A percentile compares a stretch with the other conserved stretches of the same genome.
Conservation (phyloP, 2,888 invertebrate species). For the Caenorhabditis sulstoni region DNA sequence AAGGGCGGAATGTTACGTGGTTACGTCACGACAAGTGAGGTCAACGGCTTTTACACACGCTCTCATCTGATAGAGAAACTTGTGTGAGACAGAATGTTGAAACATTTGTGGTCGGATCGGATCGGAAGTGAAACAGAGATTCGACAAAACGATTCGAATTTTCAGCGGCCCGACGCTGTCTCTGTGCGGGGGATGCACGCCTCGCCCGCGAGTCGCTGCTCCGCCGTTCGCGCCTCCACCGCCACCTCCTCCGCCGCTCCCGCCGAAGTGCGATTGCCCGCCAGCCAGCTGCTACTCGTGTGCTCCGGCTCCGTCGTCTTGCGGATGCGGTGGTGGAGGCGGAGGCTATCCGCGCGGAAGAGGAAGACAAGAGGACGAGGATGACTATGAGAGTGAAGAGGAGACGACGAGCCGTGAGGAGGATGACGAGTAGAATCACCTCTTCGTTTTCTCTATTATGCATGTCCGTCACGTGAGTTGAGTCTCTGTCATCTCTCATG, state of each 20-base stretch:
- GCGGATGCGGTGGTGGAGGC: conserved; percentile 54
- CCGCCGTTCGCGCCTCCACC: conserved; percentile 51
- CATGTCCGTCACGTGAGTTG: too few species aligned
- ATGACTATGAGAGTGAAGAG: background rate
- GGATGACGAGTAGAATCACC: background rate
- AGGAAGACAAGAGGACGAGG: conserved; percentile 12
- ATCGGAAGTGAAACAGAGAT: too few species aligned
- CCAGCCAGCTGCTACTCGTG: conserved; percentile 36
- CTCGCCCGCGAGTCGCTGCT: conserved; percentile 52
- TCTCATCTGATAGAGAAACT: background rate
- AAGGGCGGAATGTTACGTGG: conserved; percentile 4
- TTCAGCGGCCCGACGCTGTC: conserved; percentile 49
- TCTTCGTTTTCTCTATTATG: too few species aligned
- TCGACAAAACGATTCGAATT: background rate
- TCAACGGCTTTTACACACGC: conserved; percentile 9
- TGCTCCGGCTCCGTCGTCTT: conserved; percentile 39
- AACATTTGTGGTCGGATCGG: background rate
- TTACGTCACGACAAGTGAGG: conserved; percentile 8
- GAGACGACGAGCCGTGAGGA: conserved; percentile 7
- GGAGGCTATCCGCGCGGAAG: conserved; percentile 21
- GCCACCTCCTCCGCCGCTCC: conserved; percentile 42
- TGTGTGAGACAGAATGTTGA: conserved; percentile 10
- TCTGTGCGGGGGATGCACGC: conserved; percentile 54
- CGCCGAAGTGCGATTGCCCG: conserved; percentile 38
- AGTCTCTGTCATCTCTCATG: too few species aligned